Conservation (phyloP, 2,797 vertebrate species). For the Parambassis ranga region DNA sequence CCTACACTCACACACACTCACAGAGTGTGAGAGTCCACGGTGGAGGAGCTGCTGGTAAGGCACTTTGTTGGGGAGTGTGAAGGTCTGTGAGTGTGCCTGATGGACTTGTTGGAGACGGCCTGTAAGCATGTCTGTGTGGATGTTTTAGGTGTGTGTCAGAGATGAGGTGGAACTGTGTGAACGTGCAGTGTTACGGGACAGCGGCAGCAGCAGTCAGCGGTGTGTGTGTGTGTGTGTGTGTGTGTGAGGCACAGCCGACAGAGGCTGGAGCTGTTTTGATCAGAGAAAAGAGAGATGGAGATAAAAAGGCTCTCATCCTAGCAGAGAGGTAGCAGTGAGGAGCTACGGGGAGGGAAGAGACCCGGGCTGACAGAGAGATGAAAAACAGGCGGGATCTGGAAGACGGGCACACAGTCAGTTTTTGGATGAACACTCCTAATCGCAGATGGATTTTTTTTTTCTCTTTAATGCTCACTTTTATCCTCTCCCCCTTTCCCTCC, state of each 20-base stretch:
- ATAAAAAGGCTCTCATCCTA: constrained; percentile 51
- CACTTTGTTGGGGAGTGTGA: constrained; percentile 21
- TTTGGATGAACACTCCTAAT: constrained; percentile 47
- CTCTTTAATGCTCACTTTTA: constrained; percentile 14
- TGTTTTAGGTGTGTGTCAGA: constrained; percentile 41
- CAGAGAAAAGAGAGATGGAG: constrained; percentile 56
- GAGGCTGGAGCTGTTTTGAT: constrained; percentile 59
- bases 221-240: constrained; percentile 9
- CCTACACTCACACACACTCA: constrained; percentile 7
- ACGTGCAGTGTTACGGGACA: constrained; percentile 8
- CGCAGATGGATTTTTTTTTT: constrained; percentile 42
- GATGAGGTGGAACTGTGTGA: constrained; percentile 36
- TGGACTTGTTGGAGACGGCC: constrained; percentile 18
- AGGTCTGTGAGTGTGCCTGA: not conserved
- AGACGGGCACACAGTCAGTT: constrained; percentile 17
- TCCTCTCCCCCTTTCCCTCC: not conserved
- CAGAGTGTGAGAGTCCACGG: constrained; percentile 12
- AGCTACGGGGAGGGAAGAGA: constrained; percentile 38
- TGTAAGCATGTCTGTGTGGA: constrained; percentile 26
- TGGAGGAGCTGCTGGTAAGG: constrained; percentile 49
- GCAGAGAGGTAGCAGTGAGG: constrained; percentile 33
- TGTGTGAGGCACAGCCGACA: constrained; percentile 7
- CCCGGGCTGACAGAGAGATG: constrained; percentile 41
- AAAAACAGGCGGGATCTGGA: constrained; percentile 37
- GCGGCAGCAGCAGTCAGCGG: not conserved